Evolutionary conservation across 2,888 invertebrate species (phyloP), one percentile per base, ranked within the genome.

Genomic region (Dryomyza anilis): DNA sequence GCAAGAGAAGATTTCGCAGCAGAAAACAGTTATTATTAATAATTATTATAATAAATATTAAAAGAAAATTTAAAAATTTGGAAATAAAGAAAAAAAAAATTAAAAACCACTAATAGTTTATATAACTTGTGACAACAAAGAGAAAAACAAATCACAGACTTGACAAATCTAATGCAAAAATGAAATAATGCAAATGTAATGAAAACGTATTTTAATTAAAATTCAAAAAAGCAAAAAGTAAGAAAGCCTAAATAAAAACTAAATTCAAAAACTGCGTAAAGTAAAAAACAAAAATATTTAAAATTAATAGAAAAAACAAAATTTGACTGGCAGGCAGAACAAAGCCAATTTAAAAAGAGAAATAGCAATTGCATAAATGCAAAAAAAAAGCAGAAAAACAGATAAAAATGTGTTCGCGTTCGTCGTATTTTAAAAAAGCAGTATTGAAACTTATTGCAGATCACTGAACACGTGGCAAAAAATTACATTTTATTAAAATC

Each of bases 21-120:
- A 45, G 46, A 21, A 58, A 27, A 29, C 46, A 33, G 33, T 61
- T 61, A 61, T 64, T 64, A 64, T 59, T 55, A 64, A 58, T 64
- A 64, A 52, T 58, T 48, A 58, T 64, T 58, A 58, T 57, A 30
- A 50, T 33, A 48, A 56, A 56, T 48, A 56, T 50, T 48, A 48
- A 56, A 29, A 61, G 50, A 55, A 55, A 12, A 33, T 50, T 39
- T 19, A 46, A 14, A 63, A 57, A 57, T 46, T 63, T 50, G 45
- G 39, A 58, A 64, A 63, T 52, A 30, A 50, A 57, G 21, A 57
- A 63, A 63, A 45, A 57, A 33, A 55, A n/a, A 56, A 56, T 39
- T 39, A 39, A 50, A 55, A 50, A 45, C 27, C 36, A 21, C 12
- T 61, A 60, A 58, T 58, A 58, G 58, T 58, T 45, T 58, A 58